Evolutionary conservation across 53 echinoderm and acorn worm species (phyloP).

Genomic region (Holothuria scabra): DNA sequence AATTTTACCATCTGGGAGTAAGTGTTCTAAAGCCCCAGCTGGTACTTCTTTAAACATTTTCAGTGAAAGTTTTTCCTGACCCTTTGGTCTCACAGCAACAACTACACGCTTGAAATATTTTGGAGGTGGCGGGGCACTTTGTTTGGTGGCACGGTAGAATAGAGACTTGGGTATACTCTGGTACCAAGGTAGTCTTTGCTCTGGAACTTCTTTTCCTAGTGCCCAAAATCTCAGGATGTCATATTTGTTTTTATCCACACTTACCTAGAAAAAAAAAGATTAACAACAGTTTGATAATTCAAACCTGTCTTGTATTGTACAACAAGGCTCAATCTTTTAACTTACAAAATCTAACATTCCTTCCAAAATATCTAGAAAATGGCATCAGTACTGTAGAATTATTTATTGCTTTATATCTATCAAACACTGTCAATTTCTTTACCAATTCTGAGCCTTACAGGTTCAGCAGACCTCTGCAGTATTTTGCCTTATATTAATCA

Average conservation of each 20-base stretch:
- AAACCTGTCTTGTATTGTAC: not conserved
- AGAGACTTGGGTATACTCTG: slow-evolving; percentile 52
- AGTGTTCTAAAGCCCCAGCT: slow-evolving; percentile 84
- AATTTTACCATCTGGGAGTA: slow-evolving; percentile 96
- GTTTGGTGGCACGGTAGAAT: slow-evolving; percentile 78
- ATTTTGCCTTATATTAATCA: too few relatives aligned
- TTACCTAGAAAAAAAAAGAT: slow-evolving; percentile 65
- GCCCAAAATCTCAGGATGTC: slow-evolving; percentile 94
- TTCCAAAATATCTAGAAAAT: not conserved
- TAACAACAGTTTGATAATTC: not conserved
- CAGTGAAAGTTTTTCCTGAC: slow-evolving; percentile 82
- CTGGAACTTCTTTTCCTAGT: slow-evolving; percentile 83
- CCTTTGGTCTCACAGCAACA: slow-evolving; percentile 92
- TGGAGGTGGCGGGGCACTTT: slow-evolving; percentile 76
- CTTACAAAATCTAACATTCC: not conserved
- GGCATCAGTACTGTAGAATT: too few relatives aligned
- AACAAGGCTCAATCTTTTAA: not conserved
- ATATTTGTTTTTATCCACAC: slow-evolving; percentile 91
- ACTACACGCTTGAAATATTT: slow-evolving; percentile 93
- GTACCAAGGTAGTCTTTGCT: slow-evolving; percentile 73
- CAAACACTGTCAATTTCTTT: too few relatives aligned
- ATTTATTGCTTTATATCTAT: too few relatives aligned
- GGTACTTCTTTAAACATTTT: slow-evolving; percentile 99
- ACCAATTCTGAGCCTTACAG: too few relatives aligned
- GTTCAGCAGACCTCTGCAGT: too few relatives aligned